Percentiles rank a stretch among this genome's conserved stretches.
These are phyloP conservation scores for Geotria australis DNA, from an alignment of 2,797 vertebrate genomes.

Conservation along the genomic window DNA sequence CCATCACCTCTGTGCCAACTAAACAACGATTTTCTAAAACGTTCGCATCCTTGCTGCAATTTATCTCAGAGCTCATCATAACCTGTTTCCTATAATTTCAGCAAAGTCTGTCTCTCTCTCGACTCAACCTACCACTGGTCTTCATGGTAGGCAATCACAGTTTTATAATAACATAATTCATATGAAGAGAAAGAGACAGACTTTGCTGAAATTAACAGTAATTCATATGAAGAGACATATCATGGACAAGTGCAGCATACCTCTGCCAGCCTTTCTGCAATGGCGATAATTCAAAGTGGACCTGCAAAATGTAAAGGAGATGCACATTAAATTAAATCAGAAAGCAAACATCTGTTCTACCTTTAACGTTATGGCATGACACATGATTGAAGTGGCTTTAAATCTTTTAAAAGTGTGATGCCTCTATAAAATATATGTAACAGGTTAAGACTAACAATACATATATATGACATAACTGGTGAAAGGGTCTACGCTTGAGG, in stretches of 20 bases:
- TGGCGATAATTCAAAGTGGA: constrained; percentile 61
- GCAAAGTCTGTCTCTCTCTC: neutral
- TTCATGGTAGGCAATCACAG: neutral
- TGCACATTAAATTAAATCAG: neutral
- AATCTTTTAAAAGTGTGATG: neutral
- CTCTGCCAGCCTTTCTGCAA: constrained; percentile 63
- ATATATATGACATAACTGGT: no score
- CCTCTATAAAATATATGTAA: no score
- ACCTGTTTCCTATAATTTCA: neutral
- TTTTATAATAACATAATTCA: neutral
- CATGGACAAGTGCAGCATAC: constrained; percentile 15
- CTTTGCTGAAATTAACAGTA: no score
- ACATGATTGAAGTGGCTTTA: neutral
- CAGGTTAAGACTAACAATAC: no score
- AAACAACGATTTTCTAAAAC: no score
- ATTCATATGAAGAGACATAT: neutral
- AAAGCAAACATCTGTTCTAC: neutral
- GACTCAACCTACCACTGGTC: no score
- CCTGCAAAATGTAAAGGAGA: constrained; percentile 18
- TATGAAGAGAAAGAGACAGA: no score
- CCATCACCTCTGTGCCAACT: no score
- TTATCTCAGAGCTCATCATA: no score
- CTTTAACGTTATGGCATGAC: neutral
- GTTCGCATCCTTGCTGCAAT: no score
- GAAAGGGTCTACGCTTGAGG: no score